Conservation (phyloP, 1,140 invertebrate species). For the Amyelois transitella region DNA sequence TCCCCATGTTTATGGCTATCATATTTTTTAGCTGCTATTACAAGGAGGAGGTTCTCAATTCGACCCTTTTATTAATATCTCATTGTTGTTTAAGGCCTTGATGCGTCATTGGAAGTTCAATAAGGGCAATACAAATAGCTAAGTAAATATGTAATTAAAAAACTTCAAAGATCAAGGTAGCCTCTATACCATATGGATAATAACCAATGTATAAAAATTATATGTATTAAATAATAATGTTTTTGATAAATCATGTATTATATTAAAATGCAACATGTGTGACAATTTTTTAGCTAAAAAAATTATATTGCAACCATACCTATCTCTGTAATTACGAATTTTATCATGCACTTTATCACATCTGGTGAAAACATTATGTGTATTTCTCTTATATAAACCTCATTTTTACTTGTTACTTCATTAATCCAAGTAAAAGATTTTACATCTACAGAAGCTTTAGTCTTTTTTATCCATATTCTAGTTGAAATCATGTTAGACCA, state of each 20-base stretch:
- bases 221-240: neutral
- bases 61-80: too few relatives aligned
- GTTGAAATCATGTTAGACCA: conserved; percentile 61
- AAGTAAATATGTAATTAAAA: neutral
- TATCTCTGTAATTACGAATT: conserved; percentile 39
- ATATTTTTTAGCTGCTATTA: too few relatives aligned
- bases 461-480: conserved; percentile 40
- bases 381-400: conserved; percentile 32
- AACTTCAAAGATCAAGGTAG: too few relatives aligned
- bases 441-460: neutral
- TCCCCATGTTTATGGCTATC: too few relatives aligned
- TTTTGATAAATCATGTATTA: neutral
- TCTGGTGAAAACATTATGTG: conserved; percentile 39
- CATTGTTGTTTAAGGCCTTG: too few relatives aligned
- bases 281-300: neutral
- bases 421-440: conserved; percentile 6
- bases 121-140: too few relatives aligned
- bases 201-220: too few relatives aligned
- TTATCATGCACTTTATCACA: conserved; percentile 23
- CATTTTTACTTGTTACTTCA: conserved; percentile 2
- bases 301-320: conserved; percentile 29
- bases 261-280: neutral
- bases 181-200: too few relatives aligned
- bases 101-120: too few relatives aligned
- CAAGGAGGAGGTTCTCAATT: too few relatives aligned